phyloP scores from a whole-genome alignment of 2,888 invertebrate species.

The Sialis lutaria region DNA sequence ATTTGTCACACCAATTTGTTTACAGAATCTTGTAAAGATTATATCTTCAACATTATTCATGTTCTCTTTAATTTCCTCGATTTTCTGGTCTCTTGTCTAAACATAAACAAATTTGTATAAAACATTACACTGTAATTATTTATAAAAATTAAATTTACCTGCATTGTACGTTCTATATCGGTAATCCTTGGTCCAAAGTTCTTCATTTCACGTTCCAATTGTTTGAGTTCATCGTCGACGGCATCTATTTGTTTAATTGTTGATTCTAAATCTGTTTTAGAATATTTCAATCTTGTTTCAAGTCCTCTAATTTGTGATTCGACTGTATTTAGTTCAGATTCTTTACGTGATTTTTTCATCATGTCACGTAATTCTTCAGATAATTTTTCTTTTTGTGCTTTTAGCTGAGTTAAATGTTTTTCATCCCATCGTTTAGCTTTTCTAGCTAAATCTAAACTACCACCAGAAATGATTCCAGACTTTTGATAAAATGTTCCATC shows the following conservation, averaged over 20 bases:
- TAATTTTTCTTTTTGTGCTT: constrained; percentile 77
- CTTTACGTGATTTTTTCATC: constrained; percentile 90
- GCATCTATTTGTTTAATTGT: constrained; percentile 64
- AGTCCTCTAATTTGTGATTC: constrained; percentile 91
- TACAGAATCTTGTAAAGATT: constrained; percentile 87
- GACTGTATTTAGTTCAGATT: constrained; percentile 93
- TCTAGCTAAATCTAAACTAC: constrained; percentile 81
- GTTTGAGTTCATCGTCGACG: constrained; percentile 46
- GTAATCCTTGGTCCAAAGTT: constrained; percentile 45
- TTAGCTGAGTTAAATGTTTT: constrained; percentile 87
- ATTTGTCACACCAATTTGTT: constrained; percentile 85
- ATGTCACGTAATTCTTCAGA: constrained; percentile 88
- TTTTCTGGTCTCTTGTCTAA: constrained; percentile 49
- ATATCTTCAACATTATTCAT: constrained; percentile 96
- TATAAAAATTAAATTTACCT: constrained; percentile 16
- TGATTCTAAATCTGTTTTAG: constrained; percentile 75
- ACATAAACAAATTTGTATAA: constrained; percentile 15
- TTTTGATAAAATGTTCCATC: constrained; percentile 99
- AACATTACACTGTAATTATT: too few species aligned
- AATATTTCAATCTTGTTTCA: constrained; percentile 84
- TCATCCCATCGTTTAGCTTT: constrained; percentile 99
- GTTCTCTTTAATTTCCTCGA: constrained; percentile 82
- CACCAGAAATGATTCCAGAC: constrained; percentile 98
- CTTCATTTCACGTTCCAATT: constrained; percentile 46
- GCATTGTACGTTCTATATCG: constrained; percentile 51